Conservation (phyloP, 35 echinoderm and acorn worm species). For the Patiria miniata region DNA sequence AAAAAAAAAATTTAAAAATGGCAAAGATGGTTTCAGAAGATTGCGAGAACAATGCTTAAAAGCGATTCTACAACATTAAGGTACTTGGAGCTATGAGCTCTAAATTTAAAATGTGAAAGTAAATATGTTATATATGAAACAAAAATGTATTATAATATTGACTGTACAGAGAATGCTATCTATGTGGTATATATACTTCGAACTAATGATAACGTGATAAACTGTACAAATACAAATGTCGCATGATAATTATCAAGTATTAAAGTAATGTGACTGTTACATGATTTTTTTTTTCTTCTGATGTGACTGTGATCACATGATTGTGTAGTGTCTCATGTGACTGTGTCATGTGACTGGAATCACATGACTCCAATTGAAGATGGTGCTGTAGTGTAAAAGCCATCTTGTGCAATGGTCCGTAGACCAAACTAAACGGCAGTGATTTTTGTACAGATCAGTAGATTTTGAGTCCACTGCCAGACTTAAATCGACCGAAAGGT, state of each 20-base stretch:
- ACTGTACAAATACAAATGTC: conserved; percentile 3
- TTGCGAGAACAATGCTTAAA: too few relatives aligned
- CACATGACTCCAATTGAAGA: not conserved
- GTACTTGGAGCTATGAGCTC: too few relatives aligned
- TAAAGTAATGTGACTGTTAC: not conserved
- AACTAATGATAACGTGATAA: conserved; percentile 26
- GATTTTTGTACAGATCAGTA: conserved; percentile 17
- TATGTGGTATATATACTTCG: conserved; percentile 29
- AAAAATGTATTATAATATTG: conserved; percentile 15
- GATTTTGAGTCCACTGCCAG: conserved; percentile 26
- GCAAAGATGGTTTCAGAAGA: too few relatives aligned
- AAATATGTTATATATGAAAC: too few relatives aligned
- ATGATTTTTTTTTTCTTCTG: not conserved
- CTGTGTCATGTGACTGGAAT: conserved; percentile 24
- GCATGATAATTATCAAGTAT: not conserved
- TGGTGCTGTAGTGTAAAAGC: conserved; percentile 22
- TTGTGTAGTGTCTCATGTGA: conserved; percentile 13
- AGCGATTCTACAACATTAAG: too few relatives aligned
- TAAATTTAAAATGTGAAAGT: too few relatives aligned
- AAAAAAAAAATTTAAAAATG: too few relatives aligned
- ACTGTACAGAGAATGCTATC: conserved; percentile 22
- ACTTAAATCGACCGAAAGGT: not conserved
- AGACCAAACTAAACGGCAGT: conserved; percentile 1
- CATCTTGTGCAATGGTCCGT: conserved; percentile 27
- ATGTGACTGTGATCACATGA: conserved; percentile 10